A percentile compares a stretch with the other conserved stretches of the same genome.
phyloP scores from a whole-genome alignment of 2,888 invertebrate genomes.

The Pteria penguin region DNA sequence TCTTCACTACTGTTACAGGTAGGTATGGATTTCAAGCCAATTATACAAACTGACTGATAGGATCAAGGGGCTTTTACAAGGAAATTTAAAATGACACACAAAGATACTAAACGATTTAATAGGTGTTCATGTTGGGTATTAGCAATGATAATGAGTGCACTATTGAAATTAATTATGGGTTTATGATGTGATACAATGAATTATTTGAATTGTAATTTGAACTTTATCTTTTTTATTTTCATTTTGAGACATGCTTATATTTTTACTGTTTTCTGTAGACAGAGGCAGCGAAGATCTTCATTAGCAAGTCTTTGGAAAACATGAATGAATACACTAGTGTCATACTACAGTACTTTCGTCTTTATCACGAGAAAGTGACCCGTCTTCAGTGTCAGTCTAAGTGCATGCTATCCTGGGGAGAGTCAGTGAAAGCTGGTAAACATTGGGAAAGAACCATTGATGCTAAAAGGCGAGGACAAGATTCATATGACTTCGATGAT shows the following conservation, averaged over 20 bases:
- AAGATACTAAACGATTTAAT: too few relatives aligned
- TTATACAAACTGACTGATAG: too few relatives aligned
- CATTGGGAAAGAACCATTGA: slow-evolving; percentile 58
- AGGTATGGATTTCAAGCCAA: too few relatives aligned
- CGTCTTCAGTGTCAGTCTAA: slow-evolving; percentile 45
- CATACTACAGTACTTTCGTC: slow-evolving; percentile 57
- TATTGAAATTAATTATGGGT: too few relatives aligned
- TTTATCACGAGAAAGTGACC: slow-evolving; percentile 51
- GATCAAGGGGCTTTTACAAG: too few relatives aligned
- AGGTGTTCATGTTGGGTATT: too few relatives aligned
- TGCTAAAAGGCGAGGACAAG: slow-evolving; percentile 49
- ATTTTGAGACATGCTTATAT: neutral
- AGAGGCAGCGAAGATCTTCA: slow-evolving; percentile 3
- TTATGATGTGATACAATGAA: too few relatives aligned
- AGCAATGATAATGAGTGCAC: too few relatives aligned
- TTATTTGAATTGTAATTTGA: too few relatives aligned
- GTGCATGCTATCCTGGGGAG: slow-evolving; percentile 50
- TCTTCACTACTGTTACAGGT: too few relatives aligned
- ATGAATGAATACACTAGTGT: slow-evolving; percentile 49
- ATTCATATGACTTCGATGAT: slow-evolving; percentile 23
- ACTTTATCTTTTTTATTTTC: too few relatives aligned
- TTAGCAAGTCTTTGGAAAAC: slow-evolving; percentile 20
- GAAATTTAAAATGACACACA: too few relatives aligned
- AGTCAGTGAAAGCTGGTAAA: slow-evolving; percentile 60
- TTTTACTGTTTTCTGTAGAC: neutral